A percentile compares a stretch with the other conserved stretches of the same genome.
Conservation (phyloP, 2,113 vertebrate species). For the Cichladusa arquata region DNA sequence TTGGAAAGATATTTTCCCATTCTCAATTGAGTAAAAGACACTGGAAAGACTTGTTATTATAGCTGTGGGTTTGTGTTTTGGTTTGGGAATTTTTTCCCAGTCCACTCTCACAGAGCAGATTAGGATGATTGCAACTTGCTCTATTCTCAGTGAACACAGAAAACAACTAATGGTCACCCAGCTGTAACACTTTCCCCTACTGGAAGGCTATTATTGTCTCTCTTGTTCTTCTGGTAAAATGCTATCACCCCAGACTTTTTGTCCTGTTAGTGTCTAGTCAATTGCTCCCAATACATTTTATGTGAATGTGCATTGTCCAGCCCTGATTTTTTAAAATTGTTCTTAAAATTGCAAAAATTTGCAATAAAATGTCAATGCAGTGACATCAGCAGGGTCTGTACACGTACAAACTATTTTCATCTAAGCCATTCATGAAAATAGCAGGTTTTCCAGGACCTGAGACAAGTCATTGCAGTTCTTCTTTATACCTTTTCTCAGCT, state of each 20-base stretch:
- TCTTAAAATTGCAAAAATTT: not conserved
- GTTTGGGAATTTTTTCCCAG: fast-evolving
- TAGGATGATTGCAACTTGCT: not conserved
- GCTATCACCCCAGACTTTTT: not conserved
- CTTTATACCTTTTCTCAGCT: not conserved
- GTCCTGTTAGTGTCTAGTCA: not conserved
- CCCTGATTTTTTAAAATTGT: not conserved
- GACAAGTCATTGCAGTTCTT: not conserved
- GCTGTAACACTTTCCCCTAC: not conserved
- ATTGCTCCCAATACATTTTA: not conserved
- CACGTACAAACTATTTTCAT: not conserved
- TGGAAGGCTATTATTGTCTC: not conserved
- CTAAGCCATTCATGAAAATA: not conserved
- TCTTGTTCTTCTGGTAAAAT: not conserved
- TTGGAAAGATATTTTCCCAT: not conserved
- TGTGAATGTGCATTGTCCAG: not conserved
- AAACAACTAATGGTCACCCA: not conserved
- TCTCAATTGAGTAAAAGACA: not conserved
- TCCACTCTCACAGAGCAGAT: not conserved
- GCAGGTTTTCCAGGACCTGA: not conserved
- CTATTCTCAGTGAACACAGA: not conserved
- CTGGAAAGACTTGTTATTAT: not conserved
- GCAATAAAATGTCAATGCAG: not conserved
- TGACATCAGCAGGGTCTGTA: not conserved
- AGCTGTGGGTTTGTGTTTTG: not conserved